Base-by-base conservation (phyloP, 2,113 vertebrate species). In the Melierax canorus region DNA sequence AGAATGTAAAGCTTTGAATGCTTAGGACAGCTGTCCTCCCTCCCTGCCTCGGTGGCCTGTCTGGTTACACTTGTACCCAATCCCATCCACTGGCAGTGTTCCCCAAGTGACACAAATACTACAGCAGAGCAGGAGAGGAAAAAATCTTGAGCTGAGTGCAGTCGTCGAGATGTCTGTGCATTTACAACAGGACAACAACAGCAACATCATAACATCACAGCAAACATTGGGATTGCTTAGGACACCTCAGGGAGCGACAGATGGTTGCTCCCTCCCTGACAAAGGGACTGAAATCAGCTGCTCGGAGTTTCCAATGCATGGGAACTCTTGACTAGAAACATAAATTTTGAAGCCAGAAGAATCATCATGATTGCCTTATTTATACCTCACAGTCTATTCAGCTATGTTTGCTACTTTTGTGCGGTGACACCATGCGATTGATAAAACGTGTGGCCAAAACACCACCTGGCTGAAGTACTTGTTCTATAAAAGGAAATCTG, bases 21-120 rank as follows among this genome's bases (percentile, higher is more conserved):
- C 94, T 95, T 36, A 73, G 82, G 82, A 96, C 97, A 98, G 96
- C 97, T 98, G 96, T 81, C 81, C 60, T 94, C 63, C 50, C 85
- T 66, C 75, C 72, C 77, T 56, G 69, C 36, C 38, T 56, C 9
- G 0, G 62, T 91, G 72, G 88, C 94, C 84, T 95, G 90, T 96
- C 88, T 94, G 69, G 72, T 94, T 94, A 94, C 79, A 93, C 81
- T 94, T 69, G 41, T 74, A 90, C 81, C 71, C 82, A 87, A 90
- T 91, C 67, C 71, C 27, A 71, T 50, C 75, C 87, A 10, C 64
- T 97, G 97, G 96, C 96, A 97, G 66, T 27, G 68, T 85, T 96
- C 94, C 96, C 72, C 73, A 91, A 95, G 89, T 91, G 91, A 94
- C 67, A 95, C 46, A 89, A 94, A 96, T 94, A 88, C 88, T 93